These are phyloP conservation scores for Drosophila melanica DNA, from an alignment of 1,140 invertebrate species.

Conservation along the genomic window DNA sequence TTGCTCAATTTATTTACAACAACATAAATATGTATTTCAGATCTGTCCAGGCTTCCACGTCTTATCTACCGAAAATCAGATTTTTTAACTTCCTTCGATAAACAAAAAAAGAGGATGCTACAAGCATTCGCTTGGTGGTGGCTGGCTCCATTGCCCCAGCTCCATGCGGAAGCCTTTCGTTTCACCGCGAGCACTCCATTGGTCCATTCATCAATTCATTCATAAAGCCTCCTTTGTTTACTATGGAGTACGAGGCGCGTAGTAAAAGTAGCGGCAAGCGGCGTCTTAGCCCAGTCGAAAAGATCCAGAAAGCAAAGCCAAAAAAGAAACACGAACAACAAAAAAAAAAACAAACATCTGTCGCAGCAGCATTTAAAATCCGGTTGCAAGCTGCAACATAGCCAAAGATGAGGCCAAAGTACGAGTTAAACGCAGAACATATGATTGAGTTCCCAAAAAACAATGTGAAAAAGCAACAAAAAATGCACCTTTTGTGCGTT, in stretches of 20 bases:
- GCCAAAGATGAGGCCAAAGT: constrained; percentile 52
- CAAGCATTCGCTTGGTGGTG: constrained; percentile 6
- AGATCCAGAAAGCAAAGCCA: no score
- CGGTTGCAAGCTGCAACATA: constrained; percentile 73
- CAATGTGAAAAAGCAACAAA: constrained; percentile 20
- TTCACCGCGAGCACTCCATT: constrained; percentile 6
- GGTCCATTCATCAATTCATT: constrained; percentile 68
- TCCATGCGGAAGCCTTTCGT: constrained; percentile 22
- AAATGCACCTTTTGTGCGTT: constrained; percentile 70
- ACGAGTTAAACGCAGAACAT: constrained; percentile 52
- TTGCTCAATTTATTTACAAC: no score
- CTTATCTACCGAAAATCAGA: background rate
- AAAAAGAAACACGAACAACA: constrained; percentile 5
- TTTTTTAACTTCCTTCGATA: constrained; percentile 5
- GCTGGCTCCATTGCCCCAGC: background rate
- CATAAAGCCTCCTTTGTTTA: constrained; percentile 67
- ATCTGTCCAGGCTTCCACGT: no score
- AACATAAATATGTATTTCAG: no score
- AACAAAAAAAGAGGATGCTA: background rate
- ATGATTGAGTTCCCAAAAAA: constrained; percentile 64
- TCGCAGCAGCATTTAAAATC: constrained; percentile 58
- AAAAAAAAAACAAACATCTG: constrained; percentile 61
- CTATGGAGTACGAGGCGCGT: constrained; percentile 50
- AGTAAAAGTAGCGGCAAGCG: constrained; percentile 60
- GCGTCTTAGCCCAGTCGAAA: constrained; percentile 61